Evolutionary conservation across 1,140 invertebrate species (phyloP).

Genomic region (Rhynchophorus ferrugineus): DNA sequence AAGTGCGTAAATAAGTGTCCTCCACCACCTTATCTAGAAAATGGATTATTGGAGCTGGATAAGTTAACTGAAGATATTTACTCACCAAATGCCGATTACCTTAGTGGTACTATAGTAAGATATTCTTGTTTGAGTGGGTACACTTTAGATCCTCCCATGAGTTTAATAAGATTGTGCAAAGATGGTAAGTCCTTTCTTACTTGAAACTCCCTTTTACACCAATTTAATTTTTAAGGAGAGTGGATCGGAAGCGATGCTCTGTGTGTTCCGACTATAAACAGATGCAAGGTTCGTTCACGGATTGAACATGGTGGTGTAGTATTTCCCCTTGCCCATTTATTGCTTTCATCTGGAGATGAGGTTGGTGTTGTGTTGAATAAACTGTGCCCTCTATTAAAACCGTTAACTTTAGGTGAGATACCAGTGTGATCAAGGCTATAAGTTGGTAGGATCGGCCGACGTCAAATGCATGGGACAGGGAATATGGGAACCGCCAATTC

Average conservation of each 20-base stretch:
- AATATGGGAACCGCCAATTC: conserved; percentile 40
- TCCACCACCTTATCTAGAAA: conserved; percentile 28
- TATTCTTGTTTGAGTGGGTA: conserved; percentile 35
- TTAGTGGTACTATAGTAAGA: conserved; percentile 33
- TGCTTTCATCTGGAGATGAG: conserved; percentile 27
- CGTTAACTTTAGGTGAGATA: conserved; percentile 39
- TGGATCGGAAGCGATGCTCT: conserved; percentile 35
- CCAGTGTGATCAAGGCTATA: conserved; percentile 41
- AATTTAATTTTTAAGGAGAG: not conserved
- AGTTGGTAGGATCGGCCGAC: conserved; percentile 35
- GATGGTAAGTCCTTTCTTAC: conserved; percentile 25
- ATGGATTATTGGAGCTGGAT: conserved; percentile 27
- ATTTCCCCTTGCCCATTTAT: not conserved
- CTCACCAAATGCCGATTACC: conserved; percentile 24
- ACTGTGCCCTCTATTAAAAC: too few relatives aligned
- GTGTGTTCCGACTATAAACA: conserved; percentile 25
- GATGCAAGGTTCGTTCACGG: conserved; percentile 29
- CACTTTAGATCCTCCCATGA: conserved; percentile 29
- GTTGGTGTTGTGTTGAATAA: too few relatives aligned
- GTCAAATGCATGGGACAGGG: conserved; percentile 40
- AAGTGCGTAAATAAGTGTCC: conserved; percentile 28
- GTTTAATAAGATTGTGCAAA: conserved; percentile 35
- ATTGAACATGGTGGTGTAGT: conserved; percentile 34
- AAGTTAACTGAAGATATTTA: conserved; percentile 10
- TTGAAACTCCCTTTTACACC: not conserved